Conservation (phyloP, 1,140 invertebrate species). For the Aleiodes sp. region DNA sequence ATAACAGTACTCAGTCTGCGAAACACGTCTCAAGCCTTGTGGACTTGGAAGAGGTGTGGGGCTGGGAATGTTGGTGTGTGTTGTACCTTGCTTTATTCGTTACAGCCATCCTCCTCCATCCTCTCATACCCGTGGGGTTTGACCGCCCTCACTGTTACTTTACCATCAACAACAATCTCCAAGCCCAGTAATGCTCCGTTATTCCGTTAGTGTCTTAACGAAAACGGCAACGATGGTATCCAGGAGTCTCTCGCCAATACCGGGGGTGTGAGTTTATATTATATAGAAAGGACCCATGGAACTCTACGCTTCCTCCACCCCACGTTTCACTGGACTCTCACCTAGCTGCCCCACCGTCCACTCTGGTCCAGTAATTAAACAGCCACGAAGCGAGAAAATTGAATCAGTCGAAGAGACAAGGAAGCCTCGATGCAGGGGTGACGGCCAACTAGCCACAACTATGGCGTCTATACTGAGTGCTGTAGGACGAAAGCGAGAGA, state of each 20-base stretch:
- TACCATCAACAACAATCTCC: slow-evolving; percentile 66
- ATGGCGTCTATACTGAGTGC: slow-evolving; percentile 51
- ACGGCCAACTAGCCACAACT: slow-evolving; percentile 65
- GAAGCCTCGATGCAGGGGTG: slow-evolving; percentile 64
- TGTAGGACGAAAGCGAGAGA: slow-evolving; percentile 20
- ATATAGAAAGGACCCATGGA: background rate
- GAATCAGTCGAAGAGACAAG: slow-evolving; percentile 67
- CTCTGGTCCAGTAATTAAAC: slow-evolving; percentile 65
- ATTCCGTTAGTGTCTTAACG: slow-evolving; percentile 64
- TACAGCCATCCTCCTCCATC: background rate
- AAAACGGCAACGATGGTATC: slow-evolving; percentile 49
- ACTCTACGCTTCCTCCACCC: background rate
- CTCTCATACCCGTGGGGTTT: slow-evolving; percentile 17
- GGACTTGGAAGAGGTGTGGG: background rate
- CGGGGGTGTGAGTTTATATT: background rate
- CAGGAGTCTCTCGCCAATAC: slow-evolving; percentile 32
- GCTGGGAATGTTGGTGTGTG: no score
- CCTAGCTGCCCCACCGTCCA: slow-evolving; percentile 48
- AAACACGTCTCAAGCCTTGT: slow-evolving; percentile 57
- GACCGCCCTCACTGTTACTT: slow-evolving; percentile 56
- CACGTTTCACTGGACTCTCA: slow-evolving; percentile 20
- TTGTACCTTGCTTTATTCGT: no score
- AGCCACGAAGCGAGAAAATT: slow-evolving; percentile 65
- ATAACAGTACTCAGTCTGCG: slow-evolving; percentile 60
- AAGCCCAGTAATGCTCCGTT: slow-evolving; percentile 53